A percentile compares a stretch with the other conserved stretches of the same genome.
phyloP scores from a whole-genome alignment of 2,113 vertebrate genomes.

The Python bivittatus region DNA sequence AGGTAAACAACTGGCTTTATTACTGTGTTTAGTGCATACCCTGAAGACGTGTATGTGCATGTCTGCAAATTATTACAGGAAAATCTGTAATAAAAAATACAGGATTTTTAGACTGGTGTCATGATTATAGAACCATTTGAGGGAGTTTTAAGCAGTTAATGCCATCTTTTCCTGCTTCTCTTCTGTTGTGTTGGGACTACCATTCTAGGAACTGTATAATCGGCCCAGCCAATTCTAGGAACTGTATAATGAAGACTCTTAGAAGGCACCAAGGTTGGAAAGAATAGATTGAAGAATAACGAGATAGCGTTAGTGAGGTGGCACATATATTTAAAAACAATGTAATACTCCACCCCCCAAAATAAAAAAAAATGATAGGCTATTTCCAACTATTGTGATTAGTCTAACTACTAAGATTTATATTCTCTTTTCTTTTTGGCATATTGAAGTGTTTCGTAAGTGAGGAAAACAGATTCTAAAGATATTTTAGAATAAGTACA shows the following conservation, averaged over 20 bases:
- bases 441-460: not conserved
- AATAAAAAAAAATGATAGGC: not conserved
- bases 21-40: not conserved
- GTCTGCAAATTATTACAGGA: no score
- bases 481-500: conserved; percentile 5
- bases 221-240: no score
- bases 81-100: no score
- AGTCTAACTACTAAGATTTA: not conserved
- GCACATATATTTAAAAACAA: not conserved
- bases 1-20: not conserved
- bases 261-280: no score
- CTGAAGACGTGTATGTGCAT: not conserved
- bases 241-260: no score
- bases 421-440: not conserved
- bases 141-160: not conserved
- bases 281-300: no score
- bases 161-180: not conserved
- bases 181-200: no score
- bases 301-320: not conserved
- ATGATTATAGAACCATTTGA: not conserved
- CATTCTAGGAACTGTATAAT: no score
- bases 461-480: not conserved
- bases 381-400: not conserved
- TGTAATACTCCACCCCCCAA: not conserved
- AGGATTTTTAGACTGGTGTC: not conserved